Percentiles rank a stretch among this genome's conserved stretches.
Conservation (phyloP, 2,888 invertebrate genomes). For the Sialis lutaria region DNA sequence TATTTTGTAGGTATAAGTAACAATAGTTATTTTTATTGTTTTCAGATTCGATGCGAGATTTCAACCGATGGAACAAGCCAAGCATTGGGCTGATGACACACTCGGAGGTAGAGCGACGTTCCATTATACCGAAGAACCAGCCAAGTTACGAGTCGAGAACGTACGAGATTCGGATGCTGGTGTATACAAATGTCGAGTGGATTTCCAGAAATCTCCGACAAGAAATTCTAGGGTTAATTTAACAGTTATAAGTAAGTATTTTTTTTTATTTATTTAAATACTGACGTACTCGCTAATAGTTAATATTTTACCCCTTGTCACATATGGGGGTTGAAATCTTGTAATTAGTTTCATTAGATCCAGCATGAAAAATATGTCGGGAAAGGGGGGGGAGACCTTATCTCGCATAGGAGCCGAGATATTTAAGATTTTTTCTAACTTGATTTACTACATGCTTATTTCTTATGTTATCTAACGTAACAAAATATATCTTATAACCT, state of each 20-base stretch:
- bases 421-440: too few relatives aligned
- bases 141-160: slow-evolving; percentile 56
- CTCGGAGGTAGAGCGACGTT: slow-evolving; percentile 64
- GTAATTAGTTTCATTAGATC: too few relatives aligned
- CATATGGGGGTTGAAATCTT: too few relatives aligned
- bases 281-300: background rate
- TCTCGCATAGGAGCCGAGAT: too few relatives aligned
- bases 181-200: slow-evolving; percentile 73
- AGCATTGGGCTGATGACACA: slow-evolving; percentile 65
- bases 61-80: slow-evolving; percentile 51
- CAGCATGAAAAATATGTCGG: too few relatives aligned
- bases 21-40: slow-evolving; percentile 9
- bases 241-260: slow-evolving; percentile 70
- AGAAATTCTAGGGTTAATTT: slow-evolving; percentile 75
- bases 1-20: too few relatives aligned
- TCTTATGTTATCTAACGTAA: too few relatives aligned
- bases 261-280: background rate
- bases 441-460: too few relatives aligned
- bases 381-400: too few relatives aligned
- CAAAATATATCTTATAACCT: too few relatives aligned
- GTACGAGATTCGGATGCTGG: slow-evolving; percentile 63
- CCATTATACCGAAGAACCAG: slow-evolving; percentile 53
- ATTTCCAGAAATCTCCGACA: slow-evolving; percentile 79
- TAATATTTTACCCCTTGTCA: too few relatives aligned
- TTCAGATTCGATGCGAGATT: slow-evolving; percentile 58